Evolutionary conservation across 2,113 vertebrate species (phyloP).

Genomic region (Channa maculata): DNA sequence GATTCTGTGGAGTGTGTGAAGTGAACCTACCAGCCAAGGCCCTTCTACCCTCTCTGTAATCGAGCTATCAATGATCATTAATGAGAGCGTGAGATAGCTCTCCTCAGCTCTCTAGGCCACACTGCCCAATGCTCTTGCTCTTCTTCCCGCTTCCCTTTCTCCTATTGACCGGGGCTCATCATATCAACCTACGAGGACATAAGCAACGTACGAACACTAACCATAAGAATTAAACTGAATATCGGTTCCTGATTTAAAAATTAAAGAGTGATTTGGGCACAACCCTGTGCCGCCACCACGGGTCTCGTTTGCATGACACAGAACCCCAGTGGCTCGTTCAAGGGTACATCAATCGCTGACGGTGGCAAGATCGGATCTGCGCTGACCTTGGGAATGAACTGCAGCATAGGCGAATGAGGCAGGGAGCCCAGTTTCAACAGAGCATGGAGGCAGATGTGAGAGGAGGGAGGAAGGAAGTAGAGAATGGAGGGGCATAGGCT

Average conservation of each 20-base stretch:
- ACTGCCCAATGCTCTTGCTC: constrained; percentile 32
- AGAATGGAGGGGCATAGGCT: constrained; percentile 55
- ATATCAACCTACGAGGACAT: constrained; percentile 30
- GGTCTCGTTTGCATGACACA: constrained; percentile 61
- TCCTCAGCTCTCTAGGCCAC: constrained; percentile 46
- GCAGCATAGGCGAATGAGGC: constrained; percentile 51
- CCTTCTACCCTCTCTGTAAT: constrained; percentile 51
- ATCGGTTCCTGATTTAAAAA: constrained; percentile 31
- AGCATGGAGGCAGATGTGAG: constrained; percentile 21
- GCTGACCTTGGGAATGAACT: constrained; percentile 88
- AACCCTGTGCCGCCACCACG: background rate
- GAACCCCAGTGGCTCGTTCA: constrained; percentile 56
- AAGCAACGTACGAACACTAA: constrained; percentile 37
- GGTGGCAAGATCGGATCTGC: constrained; percentile 85
- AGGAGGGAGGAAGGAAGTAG: constrained; percentile 19
- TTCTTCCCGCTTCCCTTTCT: constrained; percentile 24
- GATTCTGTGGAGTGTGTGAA: constrained; percentile 40
- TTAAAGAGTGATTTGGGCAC: constrained; percentile 19
- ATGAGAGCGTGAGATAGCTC: constrained; percentile 60
- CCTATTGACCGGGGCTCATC: constrained; percentile 34
- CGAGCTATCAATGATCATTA: constrained; percentile 74
- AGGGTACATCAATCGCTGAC: constrained; percentile 85
- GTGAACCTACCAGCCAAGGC: constrained; percentile 42
- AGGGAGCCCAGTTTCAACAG: constrained; percentile 55
- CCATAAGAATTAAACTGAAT: constrained; percentile 52